Percentiles rank a stretch among this genome's conserved stretches.
Conservation (phyloP, 1,140 invertebrate species). For the Brachionus manjavacas region DNA sequence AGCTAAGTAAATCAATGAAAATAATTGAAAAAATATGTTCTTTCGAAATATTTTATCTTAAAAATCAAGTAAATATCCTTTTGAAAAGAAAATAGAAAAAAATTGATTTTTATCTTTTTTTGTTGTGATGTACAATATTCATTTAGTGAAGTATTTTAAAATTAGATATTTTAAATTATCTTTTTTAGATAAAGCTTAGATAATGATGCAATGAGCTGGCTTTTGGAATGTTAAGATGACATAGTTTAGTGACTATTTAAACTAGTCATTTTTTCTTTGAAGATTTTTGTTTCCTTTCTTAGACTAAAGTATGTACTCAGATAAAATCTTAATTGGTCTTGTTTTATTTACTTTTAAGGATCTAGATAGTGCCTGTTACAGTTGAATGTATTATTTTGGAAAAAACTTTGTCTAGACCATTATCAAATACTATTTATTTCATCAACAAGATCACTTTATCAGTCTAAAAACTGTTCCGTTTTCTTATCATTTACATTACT, state of each 20-base stretch:
- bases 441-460: background rate
- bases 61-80: slow-evolving; percentile 5
- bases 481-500: too few relatives aligned
- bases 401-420: background rate
- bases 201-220: background rate
- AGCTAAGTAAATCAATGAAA: background rate
- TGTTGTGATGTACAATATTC: background rate
- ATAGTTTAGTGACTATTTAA: background rate
- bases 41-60: background rate
- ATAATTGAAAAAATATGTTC: slow-evolving; percentile 1
- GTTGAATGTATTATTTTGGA: background rate
- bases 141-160: background rate
- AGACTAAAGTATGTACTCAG: background rate
- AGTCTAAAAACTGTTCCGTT: background rate
- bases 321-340: background rate
- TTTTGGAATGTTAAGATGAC: background rate
- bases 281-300: background rate
- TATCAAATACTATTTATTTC: background rate
- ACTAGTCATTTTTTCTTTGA: background rate
- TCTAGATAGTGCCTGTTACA: background rate
- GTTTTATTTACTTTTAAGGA: background rate
- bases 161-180: slow-evolving; percentile 2
- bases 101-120: slow-evolving; percentile 1
- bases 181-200: background rate
- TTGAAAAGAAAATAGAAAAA: background rate